These are phyloP conservation scores for Chelmon rostratus DNA, from an alignment of 2,797 vertebrate genomes.

Conservation along the genomic window DNA sequence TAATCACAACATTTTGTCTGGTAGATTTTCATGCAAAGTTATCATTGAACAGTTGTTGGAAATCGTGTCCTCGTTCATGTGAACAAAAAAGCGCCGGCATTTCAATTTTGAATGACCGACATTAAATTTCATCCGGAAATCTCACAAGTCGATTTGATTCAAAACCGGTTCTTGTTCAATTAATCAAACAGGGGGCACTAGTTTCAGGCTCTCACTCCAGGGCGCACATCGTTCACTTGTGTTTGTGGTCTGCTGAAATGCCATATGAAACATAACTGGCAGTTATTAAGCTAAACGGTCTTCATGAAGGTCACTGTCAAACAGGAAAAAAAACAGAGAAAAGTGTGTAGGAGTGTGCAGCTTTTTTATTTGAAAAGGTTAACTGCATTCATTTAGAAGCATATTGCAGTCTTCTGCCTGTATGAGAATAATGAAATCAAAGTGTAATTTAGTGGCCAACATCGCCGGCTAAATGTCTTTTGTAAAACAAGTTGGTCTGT, in stretches of 20 bases:
- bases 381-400: not conserved
- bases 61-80: not conserved
- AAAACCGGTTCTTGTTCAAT: not conserved
- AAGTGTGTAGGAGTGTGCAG: conserved; percentile 1
- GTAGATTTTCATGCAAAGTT: not conserved
- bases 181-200: not conserved
- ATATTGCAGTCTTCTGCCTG: not conserved
- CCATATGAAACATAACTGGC: not conserved
- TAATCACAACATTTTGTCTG: conserved; percentile 14
- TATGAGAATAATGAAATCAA: conserved; percentile 7
- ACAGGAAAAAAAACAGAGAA: not conserved
- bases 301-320: conserved; percentile 6
- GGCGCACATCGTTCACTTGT: not conserved
- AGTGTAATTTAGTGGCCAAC: not conserved
- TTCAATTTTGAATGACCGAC: not conserved
- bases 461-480: not conserved
- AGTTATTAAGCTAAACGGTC: conserved; percentile 6
- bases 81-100: not conserved
- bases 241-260: not conserved
- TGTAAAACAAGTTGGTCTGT: not conserved
- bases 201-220: not conserved
- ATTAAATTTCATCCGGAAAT: too few species aligned
- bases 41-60: not conserved
- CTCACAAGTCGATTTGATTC: not conserved
- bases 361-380: conserved; percentile 10